Conservation (phyloP, 1,140 invertebrate genomes). For the Harpegnathos saltator region DNA sequence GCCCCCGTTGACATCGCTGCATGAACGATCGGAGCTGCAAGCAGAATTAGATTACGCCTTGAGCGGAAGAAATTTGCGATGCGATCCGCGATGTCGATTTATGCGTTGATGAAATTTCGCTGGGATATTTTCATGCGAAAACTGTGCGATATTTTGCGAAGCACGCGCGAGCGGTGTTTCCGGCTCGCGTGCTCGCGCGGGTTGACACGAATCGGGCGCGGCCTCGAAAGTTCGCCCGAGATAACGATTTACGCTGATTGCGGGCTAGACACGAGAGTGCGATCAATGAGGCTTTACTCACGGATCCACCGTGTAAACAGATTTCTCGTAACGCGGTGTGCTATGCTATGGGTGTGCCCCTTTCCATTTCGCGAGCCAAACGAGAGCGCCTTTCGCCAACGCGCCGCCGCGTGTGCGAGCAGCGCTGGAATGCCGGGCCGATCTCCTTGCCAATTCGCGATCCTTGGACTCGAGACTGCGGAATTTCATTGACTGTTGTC, state of each 20-base stretch:
- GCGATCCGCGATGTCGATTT: neutral
- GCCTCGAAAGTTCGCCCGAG: conserved; percentile 1
- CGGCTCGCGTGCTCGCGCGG: too few relatives aligned
- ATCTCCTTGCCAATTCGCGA: conserved; percentile 62
- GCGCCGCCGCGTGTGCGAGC: conserved; percentile 22
- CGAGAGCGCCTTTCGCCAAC: conserved; percentile 70
- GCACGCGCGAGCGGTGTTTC: too few relatives aligned
- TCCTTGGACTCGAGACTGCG: conserved; percentile 31
- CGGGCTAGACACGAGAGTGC: conserved; percentile 13
- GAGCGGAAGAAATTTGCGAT: too few relatives aligned
- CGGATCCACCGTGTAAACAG: conserved; percentile 49
- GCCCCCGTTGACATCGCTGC: neutral
- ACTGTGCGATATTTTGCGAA: too few relatives aligned
- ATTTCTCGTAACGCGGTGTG: conserved; percentile 61
- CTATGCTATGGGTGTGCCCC: conserved; percentile 66
- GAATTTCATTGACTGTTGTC: conserved; percentile 68
- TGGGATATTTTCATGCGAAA: too few relatives aligned
- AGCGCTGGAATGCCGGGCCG: conserved; percentile 55
- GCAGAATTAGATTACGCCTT: neutral
- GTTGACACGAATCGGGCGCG: too few relatives aligned
- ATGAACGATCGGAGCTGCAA: neutral
- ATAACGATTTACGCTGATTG: neutral
- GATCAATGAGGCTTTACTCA: conserved; percentile 12
- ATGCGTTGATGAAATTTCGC: too few relatives aligned
- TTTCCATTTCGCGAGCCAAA: conserved; percentile 70